phyloP scores from a whole-genome alignment of 2,797 vertebrate species.

The Leptatherina wallacei region DNA sequence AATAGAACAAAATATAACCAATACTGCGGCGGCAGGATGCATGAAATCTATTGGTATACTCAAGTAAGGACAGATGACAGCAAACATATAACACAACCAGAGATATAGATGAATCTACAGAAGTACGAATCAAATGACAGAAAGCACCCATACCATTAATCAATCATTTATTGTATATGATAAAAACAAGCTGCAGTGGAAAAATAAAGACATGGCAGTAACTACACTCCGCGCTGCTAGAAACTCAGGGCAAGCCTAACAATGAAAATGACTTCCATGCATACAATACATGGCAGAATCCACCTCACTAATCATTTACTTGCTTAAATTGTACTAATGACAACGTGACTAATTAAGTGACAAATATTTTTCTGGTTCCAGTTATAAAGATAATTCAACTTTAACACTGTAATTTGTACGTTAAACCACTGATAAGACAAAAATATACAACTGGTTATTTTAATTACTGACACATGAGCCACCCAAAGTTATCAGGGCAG shows the following conservation, averaged over 20 bases:
- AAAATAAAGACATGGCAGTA: conserved; percentile 23
- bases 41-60: conserved; percentile 33
- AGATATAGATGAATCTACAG: conserved; percentile 24
- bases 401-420: background rate
- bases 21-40: conserved; percentile 46
- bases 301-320: background rate
- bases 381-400: background rate
- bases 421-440: background rate
- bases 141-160: conserved; percentile 26
- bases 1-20: conserved; percentile 66
- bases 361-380: background rate
- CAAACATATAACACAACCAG: conserved; percentile 38
- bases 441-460: background rate
- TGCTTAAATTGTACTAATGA: no score
- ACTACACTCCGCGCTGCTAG: background rate
- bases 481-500: conserved; percentile 38
- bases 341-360: background rate
- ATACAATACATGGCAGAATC: conserved; percentile 4
- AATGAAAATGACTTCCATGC: conserved; percentile 12
- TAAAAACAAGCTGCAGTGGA: conserved; percentile 19
- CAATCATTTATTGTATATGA: conserved; percentile 8
- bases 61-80: conserved; percentile 40
- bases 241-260: background rate
- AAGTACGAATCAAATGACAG: conserved; percentile 38
- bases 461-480: conserved; percentile 35